Evolutionary conservation across 2,888 invertebrate genomes (phyloP), one percentile per base, ranked within the genome.

Genomic region (Drosophila robusta): DNA sequence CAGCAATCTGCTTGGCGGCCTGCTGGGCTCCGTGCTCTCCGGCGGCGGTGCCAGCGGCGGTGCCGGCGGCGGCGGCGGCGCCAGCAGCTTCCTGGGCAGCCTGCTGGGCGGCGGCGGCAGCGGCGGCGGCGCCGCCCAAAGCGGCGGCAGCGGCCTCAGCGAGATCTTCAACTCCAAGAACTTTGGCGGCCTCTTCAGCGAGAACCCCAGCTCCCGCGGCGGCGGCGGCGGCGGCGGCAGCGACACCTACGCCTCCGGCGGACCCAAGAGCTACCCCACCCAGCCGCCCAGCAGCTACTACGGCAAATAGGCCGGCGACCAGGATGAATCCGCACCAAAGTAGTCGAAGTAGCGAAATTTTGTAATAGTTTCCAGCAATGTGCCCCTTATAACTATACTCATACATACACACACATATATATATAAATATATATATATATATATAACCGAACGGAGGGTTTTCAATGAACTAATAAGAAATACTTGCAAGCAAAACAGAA

Each of bases 171-270:
- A 78, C 58, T 92, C 91, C 1, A 90, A 90, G 56, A 90, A 90
- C 69, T 88, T 91, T 36, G 91, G 92, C 11, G 92, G 92, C 0
- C 82, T 92, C n/a, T 92, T 92, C 68, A 91, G 89, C 57, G 92
- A 92, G 77, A 92, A 91, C 66, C 89, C 91, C 9, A 88, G 90
- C 0, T 76, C 88, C 0, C 65, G 81, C 36, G 61, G 80, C 39
- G 71, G 60, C 18, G 67, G 81, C 34, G 73, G 77, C 4, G 72
- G 78, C 36, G 61, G 80, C 39, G 71, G 60, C 18, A 69, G 81
- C 34, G 73, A 78, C 4, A 4, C 71, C n/a, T n/a, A 77, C 14
- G 47, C 73, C 9, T 75, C 81, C 4, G 78, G 85, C 9, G 89
- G 87, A 1, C 57, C 86, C 24, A 90, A 78, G 39, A 90, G 89